Evolutionary conservation across 2,888 invertebrate species (phyloP).

Genomic region (Maniola hyperantus): DNA sequence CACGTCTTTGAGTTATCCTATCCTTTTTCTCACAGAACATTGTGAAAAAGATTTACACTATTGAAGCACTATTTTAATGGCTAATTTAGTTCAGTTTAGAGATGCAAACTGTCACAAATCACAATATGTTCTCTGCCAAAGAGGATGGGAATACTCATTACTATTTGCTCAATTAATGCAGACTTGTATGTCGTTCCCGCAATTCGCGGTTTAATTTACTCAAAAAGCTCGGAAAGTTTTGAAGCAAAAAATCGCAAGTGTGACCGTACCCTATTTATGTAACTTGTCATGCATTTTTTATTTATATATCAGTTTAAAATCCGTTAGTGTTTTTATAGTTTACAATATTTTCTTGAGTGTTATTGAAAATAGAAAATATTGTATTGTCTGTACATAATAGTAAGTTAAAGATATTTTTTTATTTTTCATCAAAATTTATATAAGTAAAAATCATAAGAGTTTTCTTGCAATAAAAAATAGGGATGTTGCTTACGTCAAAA

Average conservation of each 20-base stretch:
- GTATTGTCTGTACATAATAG: neutral
- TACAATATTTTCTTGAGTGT: constrained; percentile 3
- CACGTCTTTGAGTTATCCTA: neutral
- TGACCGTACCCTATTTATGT: neutral
- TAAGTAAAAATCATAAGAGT: neutral
- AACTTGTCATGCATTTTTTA: constrained; percentile 17
- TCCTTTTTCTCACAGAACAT: no score
- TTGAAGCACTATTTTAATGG: no score
- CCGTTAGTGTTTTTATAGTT: constrained; percentile 5
- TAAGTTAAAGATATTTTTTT: neutral
- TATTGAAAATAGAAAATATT: neutral
- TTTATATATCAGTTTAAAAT: constrained; percentile 6
- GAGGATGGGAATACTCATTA: neutral
- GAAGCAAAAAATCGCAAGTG: neutral
- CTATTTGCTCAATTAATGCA: neutral
- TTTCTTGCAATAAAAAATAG: neutral
- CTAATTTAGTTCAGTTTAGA: no score
- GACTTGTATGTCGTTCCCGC: neutral
- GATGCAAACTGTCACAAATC: neutral
- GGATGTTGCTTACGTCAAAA: neutral
- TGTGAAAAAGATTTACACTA: no score
- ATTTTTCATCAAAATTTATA: neutral
- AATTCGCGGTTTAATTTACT: no score
- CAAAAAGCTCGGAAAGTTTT: neutral
- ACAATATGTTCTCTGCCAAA: neutral